phyloP scores from a whole-genome alignment of 2,888 invertebrate species.

The Thymelicus sylvestris region DNA sequence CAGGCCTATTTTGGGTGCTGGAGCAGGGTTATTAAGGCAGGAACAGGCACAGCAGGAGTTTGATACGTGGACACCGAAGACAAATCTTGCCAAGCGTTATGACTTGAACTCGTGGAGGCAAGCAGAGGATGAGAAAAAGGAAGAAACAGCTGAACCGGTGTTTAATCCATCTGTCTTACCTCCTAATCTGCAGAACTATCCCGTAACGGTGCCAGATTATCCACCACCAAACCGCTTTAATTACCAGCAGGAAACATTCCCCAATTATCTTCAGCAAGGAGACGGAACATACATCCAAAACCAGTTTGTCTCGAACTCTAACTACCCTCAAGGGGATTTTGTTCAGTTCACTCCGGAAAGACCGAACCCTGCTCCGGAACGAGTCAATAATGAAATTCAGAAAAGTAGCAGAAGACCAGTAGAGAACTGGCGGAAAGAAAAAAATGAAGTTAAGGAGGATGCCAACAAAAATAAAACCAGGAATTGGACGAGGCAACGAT shows the following conservation, averaged over 20 bases:
- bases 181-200: conserved; percentile 52
- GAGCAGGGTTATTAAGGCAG: conserved; percentile 67
- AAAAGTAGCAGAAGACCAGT: conserved; percentile 61
- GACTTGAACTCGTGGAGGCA: conserved; percentile 78
- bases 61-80: conserved; percentile 70
- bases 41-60: conserved; percentile 67
- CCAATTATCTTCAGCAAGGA: conserved; percentile 72
- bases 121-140: conserved; percentile 65
- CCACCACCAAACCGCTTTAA: conserved; percentile 61
- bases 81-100: conserved; percentile 65
- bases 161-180: conserved; percentile 68
- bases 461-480: conserved; percentile 60
- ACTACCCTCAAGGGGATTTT: conserved; percentile 62
- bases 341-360: conserved; percentile 48
- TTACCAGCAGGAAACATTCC: conserved; percentile 51
- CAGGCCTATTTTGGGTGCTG: conserved; percentile 75
- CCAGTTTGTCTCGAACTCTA: conserved; percentile 56
- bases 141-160: conserved; percentile 61
- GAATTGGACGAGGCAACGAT: conserved; percentile 68
- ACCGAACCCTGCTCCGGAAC: conserved; percentile 52
- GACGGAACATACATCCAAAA: conserved; percentile 75
- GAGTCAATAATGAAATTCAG: conserved; percentile 69
- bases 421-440: conserved; percentile 75
- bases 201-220: conserved; percentile 57
- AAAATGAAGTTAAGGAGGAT: conserved; percentile 60